phyloP scores from a whole-genome alignment of 2,888 invertebrate genomes.

The Microplitis deprimator region DNA sequence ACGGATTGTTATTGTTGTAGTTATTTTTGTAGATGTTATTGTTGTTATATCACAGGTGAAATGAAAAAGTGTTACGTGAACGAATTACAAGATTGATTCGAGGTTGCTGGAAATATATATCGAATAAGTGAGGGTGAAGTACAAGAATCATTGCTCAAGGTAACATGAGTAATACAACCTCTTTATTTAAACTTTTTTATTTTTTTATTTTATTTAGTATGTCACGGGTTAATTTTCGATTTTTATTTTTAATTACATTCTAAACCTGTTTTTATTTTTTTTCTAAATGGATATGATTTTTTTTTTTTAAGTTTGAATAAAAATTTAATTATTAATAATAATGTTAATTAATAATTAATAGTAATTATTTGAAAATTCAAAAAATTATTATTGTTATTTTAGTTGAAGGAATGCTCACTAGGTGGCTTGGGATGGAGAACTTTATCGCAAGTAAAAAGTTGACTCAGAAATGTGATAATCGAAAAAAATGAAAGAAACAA shows the following conservation, averaged over 20 bases:
- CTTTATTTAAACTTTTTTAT: background rate
- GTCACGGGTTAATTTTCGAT: slow-evolving; percentile 20
- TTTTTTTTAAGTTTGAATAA: no score
- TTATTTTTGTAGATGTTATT: background rate
- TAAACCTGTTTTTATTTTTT: background rate
- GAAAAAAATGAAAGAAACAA: background rate
- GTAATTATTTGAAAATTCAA: no score
- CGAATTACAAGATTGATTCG: slow-evolving; percentile 22
- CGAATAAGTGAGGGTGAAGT: background rate
- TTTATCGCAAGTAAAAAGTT: background rate
- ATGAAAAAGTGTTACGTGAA: slow-evolving; percentile 32
- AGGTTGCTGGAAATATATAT: background rate
- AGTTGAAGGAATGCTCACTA: background rate
- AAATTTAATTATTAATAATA: no score
- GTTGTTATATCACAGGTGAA: slow-evolving; percentile 7
- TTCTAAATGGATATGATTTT: background rate
- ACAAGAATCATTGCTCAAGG: slow-evolving; percentile 25
- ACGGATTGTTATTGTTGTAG: background rate
- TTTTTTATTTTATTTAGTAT: slow-evolving; percentile 5
- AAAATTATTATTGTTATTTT: no score
- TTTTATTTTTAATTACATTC: background rate
- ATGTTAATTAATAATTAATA: no score
- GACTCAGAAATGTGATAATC: background rate
- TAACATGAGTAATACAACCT: slow-evolving; percentile 2
- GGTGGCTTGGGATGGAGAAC: background rate